Evolutionary conservation across 2,888 invertebrate genomes (phyloP).

Genomic region (Phyllotreta cruciferae): DNA sequence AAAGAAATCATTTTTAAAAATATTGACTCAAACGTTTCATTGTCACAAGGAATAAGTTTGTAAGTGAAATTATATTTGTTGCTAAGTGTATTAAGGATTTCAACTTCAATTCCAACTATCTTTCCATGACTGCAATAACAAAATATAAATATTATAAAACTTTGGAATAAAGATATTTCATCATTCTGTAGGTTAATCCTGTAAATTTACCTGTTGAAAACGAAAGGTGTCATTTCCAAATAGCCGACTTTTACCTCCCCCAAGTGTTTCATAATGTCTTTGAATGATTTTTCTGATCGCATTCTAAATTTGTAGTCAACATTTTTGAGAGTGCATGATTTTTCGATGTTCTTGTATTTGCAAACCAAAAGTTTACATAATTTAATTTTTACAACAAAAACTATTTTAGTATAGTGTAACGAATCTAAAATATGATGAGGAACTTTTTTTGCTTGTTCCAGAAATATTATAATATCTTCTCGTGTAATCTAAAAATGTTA

Average conservation of each 20-base stretch:
- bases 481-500: neutral
- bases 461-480: neutral
- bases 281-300: neutral
- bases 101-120: too few species aligned
- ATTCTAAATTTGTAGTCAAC: neutral
- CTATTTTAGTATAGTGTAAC: neutral
- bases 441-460: neutral
- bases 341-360: neutral
- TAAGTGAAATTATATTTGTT: too few species aligned
- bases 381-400: neutral
- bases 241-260: neutral
- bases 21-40: too few species aligned
- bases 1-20: too few species aligned
- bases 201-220: neutral
- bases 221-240: neutral
- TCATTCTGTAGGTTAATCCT: neutral
- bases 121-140: too few species aligned
- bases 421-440: neutral
- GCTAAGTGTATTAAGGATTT: too few species aligned
- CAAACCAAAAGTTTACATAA: neutral
- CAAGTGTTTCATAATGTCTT: neutral
- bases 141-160: too few species aligned
- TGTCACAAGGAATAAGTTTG: too few species aligned
- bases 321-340: neutral
- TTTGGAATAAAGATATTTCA: too few species aligned